phyloP scores from a whole-genome alignment of 2,888 invertebrate species.

The Phymatocera aterrima region DNA sequence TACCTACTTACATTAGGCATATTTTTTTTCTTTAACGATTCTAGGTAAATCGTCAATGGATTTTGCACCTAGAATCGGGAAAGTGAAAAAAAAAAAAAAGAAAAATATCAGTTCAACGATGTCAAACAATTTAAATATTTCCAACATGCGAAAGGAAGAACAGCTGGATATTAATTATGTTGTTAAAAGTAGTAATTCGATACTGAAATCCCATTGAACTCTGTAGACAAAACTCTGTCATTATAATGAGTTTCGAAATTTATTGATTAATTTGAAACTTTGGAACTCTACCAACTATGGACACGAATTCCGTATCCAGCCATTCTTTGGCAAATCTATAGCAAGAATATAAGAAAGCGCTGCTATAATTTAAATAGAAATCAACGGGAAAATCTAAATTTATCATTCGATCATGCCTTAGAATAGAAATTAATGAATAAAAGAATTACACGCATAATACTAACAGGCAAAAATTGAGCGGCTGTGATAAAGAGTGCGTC shows the following conservation, averaged over 20 bases:
- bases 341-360: background rate
- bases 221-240: no score
- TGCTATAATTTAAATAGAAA: background rate
- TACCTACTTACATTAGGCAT: constrained; percentile 44
- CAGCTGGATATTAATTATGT: constrained; percentile 21
- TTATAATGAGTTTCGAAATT: background rate
- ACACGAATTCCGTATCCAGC: constrained; percentile 6
- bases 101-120: constrained; percentile 38
- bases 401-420: no score
- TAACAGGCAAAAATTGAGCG: background rate
- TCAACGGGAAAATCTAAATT: background rate
- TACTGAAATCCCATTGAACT: no score
- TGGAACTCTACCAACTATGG: background rate
- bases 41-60: constrained; percentile 44
- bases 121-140: constrained; percentile 7
- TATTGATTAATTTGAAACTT: background rate
- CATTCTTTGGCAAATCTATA: constrained; percentile 15
- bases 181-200: no score
- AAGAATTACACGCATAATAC: no score
- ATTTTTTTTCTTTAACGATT: constrained; percentile 41
- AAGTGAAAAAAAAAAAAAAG: constrained; percentile 43
- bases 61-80: constrained; percentile 44
- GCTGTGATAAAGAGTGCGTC: no score
- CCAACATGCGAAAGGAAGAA: constrained; percentile 22
- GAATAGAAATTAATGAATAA: no score